A percentile compares a stretch with the other conserved stretches of the same genome.
Evolutionary conservation across 2,113 vertebrate genomes (phyloP).

Genomic region (Dromaius novaehollandiae): DNA sequence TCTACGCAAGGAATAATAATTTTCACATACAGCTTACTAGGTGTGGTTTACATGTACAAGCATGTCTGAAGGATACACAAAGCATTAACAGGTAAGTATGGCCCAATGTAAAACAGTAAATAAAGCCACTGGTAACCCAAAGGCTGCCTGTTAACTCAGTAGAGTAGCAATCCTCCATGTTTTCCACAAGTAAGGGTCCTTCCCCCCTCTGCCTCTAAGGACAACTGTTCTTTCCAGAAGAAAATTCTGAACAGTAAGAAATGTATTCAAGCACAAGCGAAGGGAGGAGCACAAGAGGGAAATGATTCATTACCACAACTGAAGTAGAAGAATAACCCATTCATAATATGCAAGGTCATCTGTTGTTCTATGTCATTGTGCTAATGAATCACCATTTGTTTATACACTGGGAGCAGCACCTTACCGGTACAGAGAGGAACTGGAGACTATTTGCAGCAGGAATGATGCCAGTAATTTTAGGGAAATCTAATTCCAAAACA

Average conservation of each 20-base stretch:
- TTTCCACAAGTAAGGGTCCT: not conserved
- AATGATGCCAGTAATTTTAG: conserved; percentile 42
- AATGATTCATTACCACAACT: conserved; percentile 56
- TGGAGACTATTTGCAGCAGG: conserved; percentile 49
- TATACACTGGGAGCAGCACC: conserved; percentile 51
- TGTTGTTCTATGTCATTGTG: conserved; percentile 61
- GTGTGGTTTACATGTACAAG: not conserved
- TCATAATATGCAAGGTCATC: conserved; percentile 63
- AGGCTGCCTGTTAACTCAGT: not conserved
- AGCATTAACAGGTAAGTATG: not conserved
- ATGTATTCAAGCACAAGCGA: not conserved
- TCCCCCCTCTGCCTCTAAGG: not conserved
- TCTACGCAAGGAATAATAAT: not conserved
- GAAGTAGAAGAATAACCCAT: conserved; percentile 61
- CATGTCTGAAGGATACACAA: not conserved
- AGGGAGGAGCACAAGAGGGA: conserved; percentile 31
- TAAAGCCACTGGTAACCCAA: not conserved
- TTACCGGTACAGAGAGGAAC: conserved; percentile 60
- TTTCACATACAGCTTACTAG: not conserved
- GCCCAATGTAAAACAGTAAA: not conserved
- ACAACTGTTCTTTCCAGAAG: conserved; percentile 15
- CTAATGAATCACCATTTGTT: conserved; percentile 70
- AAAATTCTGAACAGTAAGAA: not conserved
- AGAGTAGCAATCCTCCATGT: not conserved
- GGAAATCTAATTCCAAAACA: conserved; percentile 49